Base-by-base conservation (phyloP, 1,140 invertebrate species). In the Pseudobourletiella spinata region DNA sequence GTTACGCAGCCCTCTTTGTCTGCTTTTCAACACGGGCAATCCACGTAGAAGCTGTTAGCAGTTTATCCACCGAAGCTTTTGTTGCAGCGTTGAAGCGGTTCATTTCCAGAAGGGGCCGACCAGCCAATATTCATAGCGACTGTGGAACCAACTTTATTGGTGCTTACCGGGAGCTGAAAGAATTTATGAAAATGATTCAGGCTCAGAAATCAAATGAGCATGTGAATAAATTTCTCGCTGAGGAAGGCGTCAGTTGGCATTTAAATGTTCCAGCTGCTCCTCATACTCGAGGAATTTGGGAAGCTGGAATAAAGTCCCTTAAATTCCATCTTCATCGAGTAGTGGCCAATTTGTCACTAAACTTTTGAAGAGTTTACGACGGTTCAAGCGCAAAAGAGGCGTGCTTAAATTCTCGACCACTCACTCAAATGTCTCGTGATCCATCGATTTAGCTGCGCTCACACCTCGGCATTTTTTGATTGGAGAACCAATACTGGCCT, bases 71-170 rank as follows among this genome's bases (percentile, higher is more conserved):
- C 0, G 71, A 75, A 42, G 66, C 67, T 1, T 78, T 79, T 51
- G 55, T 78, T 1, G 63, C 72, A 11, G 69, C 73, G 2, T 59
- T 79, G 1, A 62, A 69, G 16, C 59, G 77, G 28, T 79, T 80
- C 62, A 64, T 73, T 2, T 59, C 71, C 4, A 63, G 75, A 3
- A 63, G 77, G 48, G 68, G 65, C 35, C 35, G 28, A 4, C 70
- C 74, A 1, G 32, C 26, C 1, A 42, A 72, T 32, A 65, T 78
- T 1, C 73, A 72, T 48, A 72, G 62, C 22, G 77, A 79, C 56
- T 73, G 73, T 54, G 76, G 74, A 20, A 76, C 73, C 1, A 77
- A 76, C 61, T 78, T 78, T 64, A 46, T 68, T 11, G 74, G 74
- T 8, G 68, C 73, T 0, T 48, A 65, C 1, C 63, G 57, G n/a